phyloP scores from a whole-genome alignment of 2,888 invertebrate genomes.

The Harmothoe impar region DNA sequence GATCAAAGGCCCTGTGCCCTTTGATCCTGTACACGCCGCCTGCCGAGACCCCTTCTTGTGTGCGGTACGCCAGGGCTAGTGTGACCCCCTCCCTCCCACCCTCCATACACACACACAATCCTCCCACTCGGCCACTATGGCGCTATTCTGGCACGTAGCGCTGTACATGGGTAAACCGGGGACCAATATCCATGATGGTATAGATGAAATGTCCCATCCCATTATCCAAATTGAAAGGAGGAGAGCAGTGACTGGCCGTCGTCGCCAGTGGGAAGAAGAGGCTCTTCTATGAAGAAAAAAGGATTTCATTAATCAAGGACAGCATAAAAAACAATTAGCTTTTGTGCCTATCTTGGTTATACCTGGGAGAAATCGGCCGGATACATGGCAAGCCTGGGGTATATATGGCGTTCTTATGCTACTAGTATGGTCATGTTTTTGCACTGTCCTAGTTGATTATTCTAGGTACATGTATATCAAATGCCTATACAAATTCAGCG shows the following conservation, averaged over 20 bases:
- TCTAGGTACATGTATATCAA: too few relatives aligned
- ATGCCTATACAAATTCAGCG: too few relatives aligned
- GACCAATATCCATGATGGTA: slow-evolving; percentile 17
- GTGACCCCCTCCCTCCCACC: neutral
- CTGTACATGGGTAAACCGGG: neutral
- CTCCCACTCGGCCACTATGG: neutral
- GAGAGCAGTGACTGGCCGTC: neutral
- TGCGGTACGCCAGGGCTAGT: neutral
- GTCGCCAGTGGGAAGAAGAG: neutral
- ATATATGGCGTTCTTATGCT: too few relatives aligned
- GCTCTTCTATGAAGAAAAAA: neutral
- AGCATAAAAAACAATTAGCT: neutral
- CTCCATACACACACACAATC: neutral
- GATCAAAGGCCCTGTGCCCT: slow-evolving; percentile 4
- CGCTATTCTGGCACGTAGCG: neutral
- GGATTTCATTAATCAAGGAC: neutral
- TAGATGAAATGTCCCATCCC: neutral
- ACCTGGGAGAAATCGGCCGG: neutral
- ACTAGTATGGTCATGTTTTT: too few relatives aligned
- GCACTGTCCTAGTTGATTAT: too few relatives aligned
- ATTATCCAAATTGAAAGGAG: slow-evolving; percentile 13
- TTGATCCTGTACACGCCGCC: neutral
- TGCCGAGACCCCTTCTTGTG: neutral
- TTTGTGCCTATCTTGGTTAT: neutral
- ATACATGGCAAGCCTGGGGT: too few relatives aligned